phyloP scores from a whole-genome alignment of 2,797 vertebrate genomes.

The Steatocranus sp. region DNA sequence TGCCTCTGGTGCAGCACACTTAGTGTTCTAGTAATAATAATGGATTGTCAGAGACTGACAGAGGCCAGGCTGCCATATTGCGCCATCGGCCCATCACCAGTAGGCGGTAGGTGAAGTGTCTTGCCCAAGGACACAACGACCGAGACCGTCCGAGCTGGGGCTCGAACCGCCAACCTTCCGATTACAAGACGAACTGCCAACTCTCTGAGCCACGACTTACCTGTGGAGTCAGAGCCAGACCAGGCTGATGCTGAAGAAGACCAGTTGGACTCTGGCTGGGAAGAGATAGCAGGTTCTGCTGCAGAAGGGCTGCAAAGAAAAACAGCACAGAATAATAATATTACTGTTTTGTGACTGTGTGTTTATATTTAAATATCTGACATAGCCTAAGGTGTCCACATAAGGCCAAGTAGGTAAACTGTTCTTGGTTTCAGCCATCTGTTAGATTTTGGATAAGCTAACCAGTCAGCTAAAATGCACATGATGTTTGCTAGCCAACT shows the following conservation, averaged over 20 bases:
- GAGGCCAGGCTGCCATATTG: too few species aligned
- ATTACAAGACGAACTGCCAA: too few species aligned
- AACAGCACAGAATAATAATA: background rate
- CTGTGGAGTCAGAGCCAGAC: slow-evolving; percentile 88
- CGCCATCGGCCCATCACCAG: too few species aligned
- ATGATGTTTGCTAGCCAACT: background rate
- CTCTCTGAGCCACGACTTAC: too few species aligned
- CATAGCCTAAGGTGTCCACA: background rate
- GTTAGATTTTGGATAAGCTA: background rate
- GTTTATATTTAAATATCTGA: background rate
- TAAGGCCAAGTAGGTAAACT: background rate
- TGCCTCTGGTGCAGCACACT: background rate
- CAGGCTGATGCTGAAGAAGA: slow-evolving; percentile 88
- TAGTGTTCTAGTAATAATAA: too few species aligned
- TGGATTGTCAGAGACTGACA: too few species aligned
- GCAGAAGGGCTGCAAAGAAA: slow-evolving; percentile 77
- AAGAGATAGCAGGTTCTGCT: slow-evolving; percentile 89
- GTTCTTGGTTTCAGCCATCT: background rate
- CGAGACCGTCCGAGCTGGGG: too few species aligned
- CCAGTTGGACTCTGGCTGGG: slow-evolving; percentile 82
- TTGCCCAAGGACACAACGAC: too few species aligned
- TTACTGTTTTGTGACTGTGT: background rate
- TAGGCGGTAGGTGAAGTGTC: too few species aligned
- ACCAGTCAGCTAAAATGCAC: background rate
- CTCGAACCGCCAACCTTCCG: too few species aligned